These are phyloP conservation scores for Tuta absoluta DNA, from an alignment of 2,888 invertebrate species.

Conservation along the genomic window DNA sequence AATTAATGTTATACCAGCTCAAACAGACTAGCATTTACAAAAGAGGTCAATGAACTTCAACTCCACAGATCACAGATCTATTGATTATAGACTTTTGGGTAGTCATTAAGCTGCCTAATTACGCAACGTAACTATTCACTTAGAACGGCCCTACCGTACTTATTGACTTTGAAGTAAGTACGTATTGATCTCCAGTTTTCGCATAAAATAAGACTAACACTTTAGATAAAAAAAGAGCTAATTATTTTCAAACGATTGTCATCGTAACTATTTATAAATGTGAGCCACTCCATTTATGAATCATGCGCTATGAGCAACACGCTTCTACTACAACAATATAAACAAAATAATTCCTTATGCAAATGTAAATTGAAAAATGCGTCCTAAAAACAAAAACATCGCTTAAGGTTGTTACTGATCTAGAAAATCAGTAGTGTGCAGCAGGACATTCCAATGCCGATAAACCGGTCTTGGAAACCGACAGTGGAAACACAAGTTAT, in stretches of 20 bases:
- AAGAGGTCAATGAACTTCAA: conserved; percentile 12
- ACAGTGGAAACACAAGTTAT: conserved; percentile 43
- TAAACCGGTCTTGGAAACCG: conserved; percentile 37
- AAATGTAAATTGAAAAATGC: neutral
- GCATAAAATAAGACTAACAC: no score
- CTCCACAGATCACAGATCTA: neutral
- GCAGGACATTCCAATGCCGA: conserved; percentile 26
- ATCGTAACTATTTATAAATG: neutral
- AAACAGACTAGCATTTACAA: neutral
- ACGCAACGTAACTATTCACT: neutral
- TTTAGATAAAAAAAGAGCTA: no score
- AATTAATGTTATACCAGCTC: neutral
- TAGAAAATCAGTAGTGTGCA: conserved; percentile 7
- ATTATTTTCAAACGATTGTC: neutral
- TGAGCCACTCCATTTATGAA: neutral
- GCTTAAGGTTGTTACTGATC: neutral
- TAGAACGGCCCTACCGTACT: no score
- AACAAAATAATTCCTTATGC: neutral
- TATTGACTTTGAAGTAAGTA: no score
- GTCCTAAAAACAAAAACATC: neutral
- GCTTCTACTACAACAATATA: neutral
- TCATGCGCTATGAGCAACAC: neutral
- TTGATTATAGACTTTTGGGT: conserved; percentile 4
- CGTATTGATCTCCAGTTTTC: no score
- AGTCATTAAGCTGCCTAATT: neutral